These are phyloP conservation scores for Blennius ocellaris DNA, from an alignment of 2,113 vertebrate genomes.

Conservation along the genomic window DNA sequence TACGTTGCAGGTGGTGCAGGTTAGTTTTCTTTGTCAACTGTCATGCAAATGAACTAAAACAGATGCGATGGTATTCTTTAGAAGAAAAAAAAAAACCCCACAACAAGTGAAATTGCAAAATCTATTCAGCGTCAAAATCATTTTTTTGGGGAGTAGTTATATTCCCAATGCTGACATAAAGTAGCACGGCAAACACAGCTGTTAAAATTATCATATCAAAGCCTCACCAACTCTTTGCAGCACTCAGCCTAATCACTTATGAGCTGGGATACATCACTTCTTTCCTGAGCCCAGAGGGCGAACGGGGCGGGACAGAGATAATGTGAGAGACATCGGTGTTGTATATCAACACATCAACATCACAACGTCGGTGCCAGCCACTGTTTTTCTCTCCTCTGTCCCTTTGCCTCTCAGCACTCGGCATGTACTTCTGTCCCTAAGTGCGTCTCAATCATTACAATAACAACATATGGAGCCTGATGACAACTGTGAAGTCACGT, in stretches of 20 bases:
- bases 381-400: background rate
- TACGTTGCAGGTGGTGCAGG: background rate
- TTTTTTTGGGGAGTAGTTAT: background rate
- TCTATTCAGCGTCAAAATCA: no score
- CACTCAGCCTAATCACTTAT: slow-evolving; percentile 21
- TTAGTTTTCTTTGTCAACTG: background rate
- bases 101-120: no score
- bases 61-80: no score
- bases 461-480: no score
- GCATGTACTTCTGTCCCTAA: no score
- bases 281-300: slow-evolving; percentile 19
- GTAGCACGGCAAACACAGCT: background rate
- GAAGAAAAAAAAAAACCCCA: background rate
- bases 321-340: slow-evolving; percentile 10
- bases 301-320: slow-evolving; percentile 17
- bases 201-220: slow-evolving; percentile 9
- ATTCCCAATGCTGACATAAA: background rate
- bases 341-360: slow-evolving; percentile 8
- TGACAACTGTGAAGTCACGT: no score
- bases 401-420: slow-evolving; percentile 1
- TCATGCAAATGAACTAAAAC: background rate
- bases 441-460: no score
- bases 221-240: background rate
- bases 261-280: slow-evolving; percentile 19
- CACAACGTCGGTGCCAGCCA: background rate